Base-by-base conservation (phyloP, 2,113 vertebrate genomes). In the Pachypanchax playfairii region DNA sequence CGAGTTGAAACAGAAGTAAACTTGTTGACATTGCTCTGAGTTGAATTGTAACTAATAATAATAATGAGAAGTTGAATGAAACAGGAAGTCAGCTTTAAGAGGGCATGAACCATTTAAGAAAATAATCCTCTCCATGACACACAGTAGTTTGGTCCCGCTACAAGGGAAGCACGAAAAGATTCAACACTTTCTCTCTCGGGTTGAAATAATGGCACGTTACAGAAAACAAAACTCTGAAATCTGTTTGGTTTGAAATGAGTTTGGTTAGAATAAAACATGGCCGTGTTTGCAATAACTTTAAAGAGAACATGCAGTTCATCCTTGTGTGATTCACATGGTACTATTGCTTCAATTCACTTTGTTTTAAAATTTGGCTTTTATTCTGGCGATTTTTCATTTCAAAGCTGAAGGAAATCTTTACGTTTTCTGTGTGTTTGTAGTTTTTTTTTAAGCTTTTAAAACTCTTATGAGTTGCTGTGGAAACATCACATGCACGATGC, bases 61-160 rank as follows among this genome's bases (percentile, higher is more conserved):
- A 48, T 35, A n/a, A 36, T 18, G 21, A 31, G 26, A 12, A 20
- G 21, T 28, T 42, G 39, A 66, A 29, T 46, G 29, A 73, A 61
- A 66, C 38, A 70, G 17, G 47, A 78, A 70, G 78, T 74, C 43
- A 60, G 55, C 46, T 70, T 42, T 53, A 56, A 25, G 26, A 74
- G 29, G 60, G 28, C 29, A 26, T 21, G 18, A 26, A 36, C 35
- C 31, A 62, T 11, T 63, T 39, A 65, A 58, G 28, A 67, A 81
- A 78, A 65, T 14, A 69, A 65, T 57, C 41, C 66, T 70, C 33
- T 76, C 49, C 48, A 48, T 51, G 48, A 64, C 67, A 82, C 77
- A 82, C 80, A 61, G 72, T 76, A 82, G 74, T 85, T 83, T 83
- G 80, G 73, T 74, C 80, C 77, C 77, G 54, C 70, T 79, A 2